Evolutionary conservation across 2,113 vertebrate species (phyloP).

Genomic region (Anhinga rufa): DNA sequence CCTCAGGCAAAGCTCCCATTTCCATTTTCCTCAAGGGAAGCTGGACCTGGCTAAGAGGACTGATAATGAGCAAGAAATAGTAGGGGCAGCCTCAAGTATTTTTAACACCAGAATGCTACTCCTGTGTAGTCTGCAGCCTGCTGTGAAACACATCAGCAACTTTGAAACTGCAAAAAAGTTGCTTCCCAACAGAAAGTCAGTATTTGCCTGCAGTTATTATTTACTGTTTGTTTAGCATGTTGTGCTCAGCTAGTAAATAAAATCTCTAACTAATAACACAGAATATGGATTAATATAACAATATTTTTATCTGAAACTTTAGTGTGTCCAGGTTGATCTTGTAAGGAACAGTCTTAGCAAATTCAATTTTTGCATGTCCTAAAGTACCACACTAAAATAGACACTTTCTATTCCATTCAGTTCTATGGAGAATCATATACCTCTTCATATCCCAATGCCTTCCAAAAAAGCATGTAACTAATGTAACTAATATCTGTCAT

Average conservation of each 20-base stretch:
- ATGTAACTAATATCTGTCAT: no score
- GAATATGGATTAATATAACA: background rate
- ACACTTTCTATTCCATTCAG: background rate
- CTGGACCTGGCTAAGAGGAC: slow-evolving; percentile 42
- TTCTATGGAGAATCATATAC: background rate
- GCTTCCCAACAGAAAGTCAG: background rate
- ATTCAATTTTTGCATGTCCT: background rate
- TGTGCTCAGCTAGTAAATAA: background rate
- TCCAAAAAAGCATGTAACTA: background rate
- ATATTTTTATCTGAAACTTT: background rate
- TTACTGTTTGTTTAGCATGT: background rate
- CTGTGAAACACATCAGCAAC: slow-evolving; percentile 51
- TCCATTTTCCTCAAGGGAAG: slow-evolving; percentile 55
- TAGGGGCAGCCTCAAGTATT: slow-evolving; percentile 37
- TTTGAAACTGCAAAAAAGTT: slow-evolving; percentile 24
- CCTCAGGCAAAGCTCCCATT: slow-evolving; percentile 47
- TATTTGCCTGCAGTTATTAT: background rate
- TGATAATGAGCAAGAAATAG: slow-evolving; percentile 54
- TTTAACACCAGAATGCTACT: slow-evolving; percentile 56
- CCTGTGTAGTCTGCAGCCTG: slow-evolving; percentile 24
- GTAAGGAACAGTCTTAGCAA: background rate
- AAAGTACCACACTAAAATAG: background rate
- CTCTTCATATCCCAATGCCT: background rate
- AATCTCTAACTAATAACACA: background rate
- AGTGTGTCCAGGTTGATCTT: background rate